Evolutionary conservation across 2,113 vertebrate species (phyloP).

Genomic region (Burhinus bistriatus): DNA sequence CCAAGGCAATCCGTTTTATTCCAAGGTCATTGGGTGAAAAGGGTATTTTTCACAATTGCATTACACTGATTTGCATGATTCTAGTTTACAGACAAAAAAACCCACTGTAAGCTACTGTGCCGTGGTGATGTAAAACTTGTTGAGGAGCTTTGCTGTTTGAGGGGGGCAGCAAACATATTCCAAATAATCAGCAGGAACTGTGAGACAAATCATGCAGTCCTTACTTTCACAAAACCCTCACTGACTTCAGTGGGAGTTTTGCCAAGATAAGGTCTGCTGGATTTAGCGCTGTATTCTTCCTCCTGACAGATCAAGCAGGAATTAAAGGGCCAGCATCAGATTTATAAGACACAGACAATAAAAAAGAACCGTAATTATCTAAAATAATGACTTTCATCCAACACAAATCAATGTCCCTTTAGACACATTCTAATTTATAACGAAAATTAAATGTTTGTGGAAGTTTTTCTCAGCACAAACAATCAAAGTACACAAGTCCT

Average conservation of each 20-base stretch:
- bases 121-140: neutral
- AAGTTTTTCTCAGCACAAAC: neutral
- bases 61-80: neutral
- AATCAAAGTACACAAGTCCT: neutral
- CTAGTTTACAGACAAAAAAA: neutral
- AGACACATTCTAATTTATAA: neutral
- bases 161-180: neutral
- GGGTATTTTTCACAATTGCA: neutral
- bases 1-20: neutral
- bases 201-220: neutral
- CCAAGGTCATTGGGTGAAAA: constrained; percentile 6
- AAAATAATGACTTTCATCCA: neutral
- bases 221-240: neutral
- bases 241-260: constrained; percentile 45
- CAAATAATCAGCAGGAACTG: neutral
- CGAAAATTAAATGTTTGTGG: neutral
- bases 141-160: neutral
- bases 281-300: constrained; percentile 45
- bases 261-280: constrained; percentile 53
- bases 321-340: constrained; percentile 48
- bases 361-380: neutral
- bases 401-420: neutral
- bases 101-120: rapidly evolving
- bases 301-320: neutral
- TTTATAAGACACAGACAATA: neutral